phyloP scores from a whole-genome alignment of 2,113 vertebrate species.

The Bufo gargarizans region DNA sequence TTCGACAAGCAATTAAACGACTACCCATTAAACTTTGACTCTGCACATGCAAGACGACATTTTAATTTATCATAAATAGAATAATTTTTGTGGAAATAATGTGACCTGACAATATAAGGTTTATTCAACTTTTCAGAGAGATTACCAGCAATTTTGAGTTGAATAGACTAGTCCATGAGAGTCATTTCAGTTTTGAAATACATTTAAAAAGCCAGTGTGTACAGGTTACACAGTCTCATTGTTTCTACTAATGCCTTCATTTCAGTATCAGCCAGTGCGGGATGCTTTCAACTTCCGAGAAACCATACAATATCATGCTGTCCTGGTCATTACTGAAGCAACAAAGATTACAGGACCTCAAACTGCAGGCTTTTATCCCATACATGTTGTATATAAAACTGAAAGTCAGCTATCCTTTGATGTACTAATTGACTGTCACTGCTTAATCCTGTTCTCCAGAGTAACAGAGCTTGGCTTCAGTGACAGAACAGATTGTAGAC shows the following conservation, averaged over 20 bases:
- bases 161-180: slow-evolving; percentile 68
- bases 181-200: slow-evolving; percentile 69
- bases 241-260: slow-evolving; percentile 71
- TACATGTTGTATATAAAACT: slow-evolving; percentile 72
- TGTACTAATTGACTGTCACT: slow-evolving; percentile 80
- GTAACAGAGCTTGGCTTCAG: slow-evolving; percentile 68
- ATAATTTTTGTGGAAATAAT: slow-evolving; percentile 74
- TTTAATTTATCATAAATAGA: slow-evolving; percentile 79
- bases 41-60: slow-evolving; percentile 75
- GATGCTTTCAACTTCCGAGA: slow-evolving; percentile 71
- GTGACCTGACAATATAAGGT: slow-evolving; percentile 73
- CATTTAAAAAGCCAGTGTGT: slow-evolving; percentile 69
- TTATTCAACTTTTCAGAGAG: slow-evolving; percentile 76
- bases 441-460: slow-evolving; percentile 72
- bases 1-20: slow-evolving; percentile 70
- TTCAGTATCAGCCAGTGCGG: slow-evolving; percentile 65
- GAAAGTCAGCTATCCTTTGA: slow-evolving; percentile 74
- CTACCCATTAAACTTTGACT: slow-evolving; percentile 70
- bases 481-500: slow-evolving; percentile 23
- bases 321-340: slow-evolving; percentile 68
- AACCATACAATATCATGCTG: slow-evolving; percentile 68
- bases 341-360: slow-evolving; percentile 72
- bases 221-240: slow-evolving; percentile 69
- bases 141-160: slow-evolving; percentile 76
- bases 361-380: slow-evolving; percentile 71